A percentile compares a stretch with the other conserved stretches of the same genome.
These are phyloP conservation scores for Tetrax tetrax DNA, from an alignment of 2,113 vertebrate species.

Conservation along the genomic window DNA sequence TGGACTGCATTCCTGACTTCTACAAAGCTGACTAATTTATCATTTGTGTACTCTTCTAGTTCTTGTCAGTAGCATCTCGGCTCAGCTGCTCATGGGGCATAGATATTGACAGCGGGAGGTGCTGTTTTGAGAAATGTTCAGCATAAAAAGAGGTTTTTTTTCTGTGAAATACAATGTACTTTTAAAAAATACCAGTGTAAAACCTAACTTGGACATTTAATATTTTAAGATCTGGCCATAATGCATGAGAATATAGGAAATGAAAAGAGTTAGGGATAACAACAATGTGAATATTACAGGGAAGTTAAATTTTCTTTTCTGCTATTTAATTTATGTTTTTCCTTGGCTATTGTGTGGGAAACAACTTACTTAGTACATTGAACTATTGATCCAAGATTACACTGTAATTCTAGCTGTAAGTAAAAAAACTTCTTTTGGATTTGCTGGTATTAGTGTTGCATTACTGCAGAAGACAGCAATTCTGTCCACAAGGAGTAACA, in stretches of 20 bases:
- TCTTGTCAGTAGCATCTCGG: conserved; percentile 70
- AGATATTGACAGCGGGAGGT: conserved; percentile 72
- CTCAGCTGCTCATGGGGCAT: conserved; percentile 72
- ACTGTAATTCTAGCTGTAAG: background rate
- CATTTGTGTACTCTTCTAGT: conserved; percentile 67
- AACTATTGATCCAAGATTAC: background rate
- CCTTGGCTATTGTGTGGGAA: background rate
- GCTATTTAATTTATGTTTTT: background rate
- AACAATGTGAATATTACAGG: background rate
- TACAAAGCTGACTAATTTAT: conserved; percentile 72
- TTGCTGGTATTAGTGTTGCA: background rate
- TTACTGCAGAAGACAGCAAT: background rate
- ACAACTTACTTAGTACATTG: background rate
- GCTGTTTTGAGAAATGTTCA: conserved; percentile 72
- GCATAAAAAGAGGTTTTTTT: conserved; percentile 53
- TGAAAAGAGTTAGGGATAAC: background rate
- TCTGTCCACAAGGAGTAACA: background rate
- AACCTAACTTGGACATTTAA: background rate
- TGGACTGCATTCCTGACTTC: conserved; percentile 50
- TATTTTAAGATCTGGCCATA: background rate
- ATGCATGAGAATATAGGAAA: background rate
- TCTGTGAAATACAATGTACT: conserved; percentile 27
- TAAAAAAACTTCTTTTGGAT: background rate
- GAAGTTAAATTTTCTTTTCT: background rate
- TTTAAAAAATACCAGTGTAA: background rate